Conservation (phyloP, 1,140 invertebrate species). For the Bombus cullumanus region DNA sequence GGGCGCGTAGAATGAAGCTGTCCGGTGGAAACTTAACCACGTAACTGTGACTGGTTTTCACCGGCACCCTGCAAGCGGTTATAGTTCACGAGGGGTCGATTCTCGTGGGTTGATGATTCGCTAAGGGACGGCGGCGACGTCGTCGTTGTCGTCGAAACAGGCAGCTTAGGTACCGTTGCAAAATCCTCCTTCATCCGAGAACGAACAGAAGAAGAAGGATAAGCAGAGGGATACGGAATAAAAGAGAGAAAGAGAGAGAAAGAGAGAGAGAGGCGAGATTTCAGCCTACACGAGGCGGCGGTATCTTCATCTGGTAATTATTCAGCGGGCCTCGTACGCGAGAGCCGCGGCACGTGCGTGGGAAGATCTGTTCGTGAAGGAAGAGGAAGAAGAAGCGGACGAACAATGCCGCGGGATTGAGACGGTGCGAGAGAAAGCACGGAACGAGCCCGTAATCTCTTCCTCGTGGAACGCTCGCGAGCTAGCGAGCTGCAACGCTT, state of each 20-base stretch:
- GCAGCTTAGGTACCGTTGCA: constrained; percentile 58
- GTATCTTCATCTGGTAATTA: constrained; percentile 80
- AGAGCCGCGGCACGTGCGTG: constrained; percentile 75
- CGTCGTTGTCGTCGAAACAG: constrained; percentile 42
- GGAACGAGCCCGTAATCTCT: constrained; percentile 62
- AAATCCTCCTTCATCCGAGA: constrained; percentile 35
- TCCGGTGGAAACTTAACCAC: background rate
- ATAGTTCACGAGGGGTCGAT: constrained; percentile 30
- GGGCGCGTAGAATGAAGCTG: background rate
- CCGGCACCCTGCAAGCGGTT: background rate
- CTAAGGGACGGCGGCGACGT: constrained; percentile 9
- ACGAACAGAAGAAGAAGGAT: background rate
- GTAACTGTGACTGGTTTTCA: constrained; percentile 14
- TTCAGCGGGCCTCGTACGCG: constrained; percentile 71
- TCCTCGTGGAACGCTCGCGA: constrained; percentile 43
- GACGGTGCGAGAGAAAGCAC: constrained; percentile 58
- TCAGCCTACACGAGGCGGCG: constrained; percentile 73
- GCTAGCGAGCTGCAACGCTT: constrained; percentile 14
- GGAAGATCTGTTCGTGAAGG: constrained; percentile 74
- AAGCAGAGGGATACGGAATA: background rate
- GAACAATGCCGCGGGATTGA: constrained; percentile 64
- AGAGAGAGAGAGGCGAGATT: constrained; percentile 43
- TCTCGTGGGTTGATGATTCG: constrained; percentile 32
- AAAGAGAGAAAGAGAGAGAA: background rate
- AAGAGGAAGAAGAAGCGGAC: constrained; percentile 71